Base-by-base conservation (phyloP, 1,140 invertebrate genomes). In the Listronotus oregonensis region DNA sequence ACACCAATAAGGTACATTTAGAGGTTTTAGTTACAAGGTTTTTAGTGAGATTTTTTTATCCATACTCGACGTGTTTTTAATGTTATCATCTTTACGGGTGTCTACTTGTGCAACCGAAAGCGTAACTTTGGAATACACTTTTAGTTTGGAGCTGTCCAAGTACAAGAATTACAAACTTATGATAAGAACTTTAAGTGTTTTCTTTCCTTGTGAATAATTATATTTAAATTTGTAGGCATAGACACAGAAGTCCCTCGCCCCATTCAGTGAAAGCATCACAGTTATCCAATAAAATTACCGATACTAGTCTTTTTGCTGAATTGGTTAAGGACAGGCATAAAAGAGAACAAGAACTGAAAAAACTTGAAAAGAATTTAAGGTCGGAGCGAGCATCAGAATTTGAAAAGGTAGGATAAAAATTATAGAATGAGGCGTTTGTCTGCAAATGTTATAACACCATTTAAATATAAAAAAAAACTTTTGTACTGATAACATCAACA, bases 281-380 rank as follows among this genome's bases (percentile, higher is more conserved):
- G 56, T 66, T 78, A 39, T 76, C 78, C 64, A 77, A 79, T 65
- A 79, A 79, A 71, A 91, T 94, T 66, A 89, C 86, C 55, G 90
- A 93, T 68, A 93, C 92, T 2, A 93, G 91, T 77, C 81, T 94
- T 0, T 95, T 95, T 77, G 92, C 92, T 1, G 92, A 95, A 77
- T 81, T 95, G 14, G 90, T 94, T 0, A 94, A 93, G 73, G 89
- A 91, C 72, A 87, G 89, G 64, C 90, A 92, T 64, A 92, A 91
- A 80, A 81, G 90, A 3, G 88, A 90, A 67, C 82, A 91, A 71
- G 90, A 89, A 12, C 79, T 85, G 18, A 87, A 89, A 73, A 86
- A 86, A 70, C 73, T 90, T 83, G 90, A 75, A 88, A 86, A 75
- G 82, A 87, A 17, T 78, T 87, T 60, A 84, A 67, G 68, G 46